Conservation (phyloP, 2,797 vertebrate species). For the Arremon brunneinucha region DNA sequence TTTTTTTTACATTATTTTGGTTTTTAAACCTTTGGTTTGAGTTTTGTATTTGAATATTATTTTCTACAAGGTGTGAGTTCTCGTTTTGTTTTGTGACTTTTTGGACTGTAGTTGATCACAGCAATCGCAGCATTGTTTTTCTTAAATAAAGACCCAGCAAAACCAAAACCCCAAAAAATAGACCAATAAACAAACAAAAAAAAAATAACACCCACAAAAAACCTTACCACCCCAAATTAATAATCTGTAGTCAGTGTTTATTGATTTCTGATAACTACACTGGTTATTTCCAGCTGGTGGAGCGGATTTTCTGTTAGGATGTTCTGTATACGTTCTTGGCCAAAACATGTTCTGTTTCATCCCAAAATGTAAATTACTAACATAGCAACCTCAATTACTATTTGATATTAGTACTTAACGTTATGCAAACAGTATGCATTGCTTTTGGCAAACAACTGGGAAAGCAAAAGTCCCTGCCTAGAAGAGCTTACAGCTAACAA, state of each 20-base stretch:
- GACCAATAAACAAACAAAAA: neutral
- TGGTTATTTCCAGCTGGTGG: neutral
- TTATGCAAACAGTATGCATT: neutral
- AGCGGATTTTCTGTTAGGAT: neutral
- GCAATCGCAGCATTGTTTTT: neutral
- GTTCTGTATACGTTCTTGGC: neutral
- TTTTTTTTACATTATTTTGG: rapidly evolving
- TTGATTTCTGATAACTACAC: neutral
- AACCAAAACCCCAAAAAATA: neutral
- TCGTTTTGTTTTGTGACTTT: neutral
- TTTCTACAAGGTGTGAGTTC: neutral
- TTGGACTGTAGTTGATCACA: neutral
- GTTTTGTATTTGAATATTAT: neutral
- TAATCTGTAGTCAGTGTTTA: neutral
- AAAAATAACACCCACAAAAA: too few species aligned
- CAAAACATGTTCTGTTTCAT: neutral
- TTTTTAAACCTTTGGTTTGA: neutral
- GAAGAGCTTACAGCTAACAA: neutral
- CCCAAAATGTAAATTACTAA: neutral
- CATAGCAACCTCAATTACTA: neutral
- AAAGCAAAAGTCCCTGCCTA: neutral
- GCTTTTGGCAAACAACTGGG: neutral
- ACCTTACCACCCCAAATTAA: neutral
- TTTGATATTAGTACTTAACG: neutral
- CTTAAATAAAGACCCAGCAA: neutral